These are phyloP conservation scores for Leptopilina drosophilae DNA, from an alignment of 2,888 invertebrate genomes.

Conservation along the genomic window DNA sequence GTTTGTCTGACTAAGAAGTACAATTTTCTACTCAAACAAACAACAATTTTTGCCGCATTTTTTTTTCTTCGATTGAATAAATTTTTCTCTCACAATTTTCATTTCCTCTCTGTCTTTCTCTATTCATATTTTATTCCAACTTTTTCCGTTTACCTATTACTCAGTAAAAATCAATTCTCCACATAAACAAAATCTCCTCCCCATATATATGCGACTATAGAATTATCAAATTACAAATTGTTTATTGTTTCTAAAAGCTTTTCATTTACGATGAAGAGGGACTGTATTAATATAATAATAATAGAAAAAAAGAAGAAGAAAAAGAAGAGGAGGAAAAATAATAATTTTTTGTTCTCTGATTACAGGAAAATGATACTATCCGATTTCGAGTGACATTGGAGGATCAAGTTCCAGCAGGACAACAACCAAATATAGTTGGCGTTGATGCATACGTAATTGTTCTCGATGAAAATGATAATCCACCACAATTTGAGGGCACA, in stretches of 20 bases:
- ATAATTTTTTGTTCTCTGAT: slow-evolving; percentile 53
- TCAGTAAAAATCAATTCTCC: not conserved
- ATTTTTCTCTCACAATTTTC: too few species aligned
- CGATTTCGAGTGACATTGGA: slow-evolving; percentile 89
- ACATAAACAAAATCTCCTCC: too few species aligned
- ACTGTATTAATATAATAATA: too few species aligned
- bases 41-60: too few species aligned
- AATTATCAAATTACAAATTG: not conserved
- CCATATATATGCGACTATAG: too few species aligned
- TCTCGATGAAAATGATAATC: slow-evolving; percentile 92
- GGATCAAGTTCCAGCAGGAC: slow-evolving; percentile 82
- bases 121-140: too few species aligned
- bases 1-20: too few species aligned
- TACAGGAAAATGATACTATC: slow-evolving; percentile 87
- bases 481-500: slow-evolving; percentile 83
- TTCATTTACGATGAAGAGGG: not conserved
- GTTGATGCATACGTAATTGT: slow-evolving; percentile 90
- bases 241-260: not conserved
- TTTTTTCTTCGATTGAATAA: too few species aligned
- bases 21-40: too few species aligned
- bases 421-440: slow-evolving; percentile 84
- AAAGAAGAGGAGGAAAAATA: not conserved
- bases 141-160: too few species aligned
- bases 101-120: too few species aligned
- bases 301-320: not conserved